Base-by-base conservation (phyloP, 2,888 invertebrate species). In the Baccha elongata region DNA sequence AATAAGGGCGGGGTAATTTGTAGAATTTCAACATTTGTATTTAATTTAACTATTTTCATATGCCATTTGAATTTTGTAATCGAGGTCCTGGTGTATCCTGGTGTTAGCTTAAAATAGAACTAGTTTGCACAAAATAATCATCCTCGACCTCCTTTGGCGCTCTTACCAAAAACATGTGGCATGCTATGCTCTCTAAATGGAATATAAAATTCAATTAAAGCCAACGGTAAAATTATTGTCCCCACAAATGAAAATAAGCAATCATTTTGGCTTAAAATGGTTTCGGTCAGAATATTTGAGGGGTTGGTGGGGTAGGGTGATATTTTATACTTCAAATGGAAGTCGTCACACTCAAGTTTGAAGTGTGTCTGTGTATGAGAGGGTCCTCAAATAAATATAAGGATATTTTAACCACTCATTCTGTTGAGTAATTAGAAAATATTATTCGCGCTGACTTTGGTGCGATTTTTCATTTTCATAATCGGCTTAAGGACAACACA, bases 201-300 rank as follows among this genome's bases (percentile, higher is more conserved):
- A 35, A 52, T 48, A 58, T 48, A 50, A 78, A 73, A 67, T 81
- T 83, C 76, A 83, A 83, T 83, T 83, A 76, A 83, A 64, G 35
- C 62, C 83, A 73, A 68, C 76, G 73, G 67, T 64, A 44, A 72
- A 78, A 83, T 83, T 68, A 73, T 73, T 64, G 72, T 76, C 72
- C 42, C 83, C 83, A 78, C 83, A 83, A 83, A 78, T 68, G 72
- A 83, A 69, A 83, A 78, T 83, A 83, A 83, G 76, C 67, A 76
- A 83, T 83, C 50, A 55, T 72, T 71, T 42, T 42, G 65, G 35
- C 13, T 42, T 13, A 7, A 29, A 60, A 60, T 60, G 44, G 26
- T 19, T 44, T 17, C 19, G 17, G 48, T 40, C 29, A 50, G 37
- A 37, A 35, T 35, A n/a, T n/a, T n/a, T n/a, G n/a, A n/a, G 50